These are phyloP conservation scores for Montipora capitata DNA, from an alignment of 92 coral and sea anemone genomes.

Conservation along the genomic window DNA sequence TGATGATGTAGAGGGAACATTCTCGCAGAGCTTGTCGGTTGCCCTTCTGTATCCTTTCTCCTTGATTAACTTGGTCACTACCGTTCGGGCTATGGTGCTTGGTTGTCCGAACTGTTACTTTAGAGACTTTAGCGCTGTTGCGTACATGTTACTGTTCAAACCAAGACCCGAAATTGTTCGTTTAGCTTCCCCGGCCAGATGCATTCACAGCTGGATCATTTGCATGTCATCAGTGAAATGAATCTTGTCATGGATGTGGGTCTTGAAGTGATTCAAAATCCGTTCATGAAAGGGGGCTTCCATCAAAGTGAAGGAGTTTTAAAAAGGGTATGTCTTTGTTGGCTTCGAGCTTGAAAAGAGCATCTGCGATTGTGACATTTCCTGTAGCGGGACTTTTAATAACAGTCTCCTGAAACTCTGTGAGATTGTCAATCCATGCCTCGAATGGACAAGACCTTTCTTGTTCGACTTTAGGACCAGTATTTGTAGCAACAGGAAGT, in stretches of 20 bases:
- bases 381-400: neutral
- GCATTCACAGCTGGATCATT: slow-evolving; percentile 63
- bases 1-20: neutral
- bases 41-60: slow-evolving; percentile 20
- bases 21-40: too few species aligned
- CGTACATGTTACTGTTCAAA: neutral
- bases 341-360: neutral
- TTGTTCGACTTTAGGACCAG: neutral
- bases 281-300: neutral
- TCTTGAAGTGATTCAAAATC: slow-evolving; percentile 11
- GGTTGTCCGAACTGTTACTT: slow-evolving; percentile 65
- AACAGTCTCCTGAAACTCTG: slow-evolving; percentile 10
- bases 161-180: slow-evolving; percentile 60
- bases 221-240: too few species aligned
- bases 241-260: too few species aligned
- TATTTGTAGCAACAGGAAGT: too few species aligned
- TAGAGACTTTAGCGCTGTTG: slow-evolving; percentile 47
- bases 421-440: neutral
- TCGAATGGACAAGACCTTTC: neutral
- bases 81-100: slow-evolving; percentile 41
- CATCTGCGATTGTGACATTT: neutral
- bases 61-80: slow-evolving; percentile 40
- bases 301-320: neutral
- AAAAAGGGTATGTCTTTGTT: slow-evolving; percentile 1
- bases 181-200: slow-evolving; percentile 50